A percentile compares a stretch with the other conserved stretches of the same genome.
phyloP scores from a whole-genome alignment of 92 coral and sea anemone species.

The Palythoa heliodiscus region DNA sequence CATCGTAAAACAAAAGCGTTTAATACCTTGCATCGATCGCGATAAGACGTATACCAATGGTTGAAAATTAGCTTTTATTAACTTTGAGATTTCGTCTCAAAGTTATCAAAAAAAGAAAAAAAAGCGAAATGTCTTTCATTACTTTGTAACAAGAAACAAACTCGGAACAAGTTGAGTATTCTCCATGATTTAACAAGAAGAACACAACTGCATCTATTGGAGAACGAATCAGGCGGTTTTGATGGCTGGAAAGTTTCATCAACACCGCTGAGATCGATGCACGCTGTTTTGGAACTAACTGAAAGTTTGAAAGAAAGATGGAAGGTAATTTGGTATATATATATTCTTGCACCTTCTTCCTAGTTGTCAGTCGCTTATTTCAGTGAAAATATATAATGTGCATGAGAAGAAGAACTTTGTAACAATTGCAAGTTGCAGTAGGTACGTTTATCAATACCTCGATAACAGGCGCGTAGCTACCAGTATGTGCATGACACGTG shows the following conservation, averaged over 20 bases:
- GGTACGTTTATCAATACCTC: background rate
- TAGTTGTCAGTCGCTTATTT: background rate
- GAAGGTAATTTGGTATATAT: conserved; percentile 12
- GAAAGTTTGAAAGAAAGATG: background rate
- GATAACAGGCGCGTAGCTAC: background rate
- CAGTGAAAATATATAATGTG: background rate
- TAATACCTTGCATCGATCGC: too few relatives aligned
- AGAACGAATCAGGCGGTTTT: background rate
- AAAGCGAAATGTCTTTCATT: too few relatives aligned
- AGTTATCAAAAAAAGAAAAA: too few relatives aligned
- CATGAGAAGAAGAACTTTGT: background rate
- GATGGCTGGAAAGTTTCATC: background rate
- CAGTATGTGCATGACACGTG: too few relatives aligned
- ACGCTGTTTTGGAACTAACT: background rate
- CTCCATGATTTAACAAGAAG: too few relatives aligned
- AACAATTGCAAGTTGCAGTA: too few relatives aligned
- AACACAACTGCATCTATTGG: background rate
- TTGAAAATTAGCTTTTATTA: too few relatives aligned
- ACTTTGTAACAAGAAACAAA: too few relatives aligned
- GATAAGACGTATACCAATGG: too few relatives aligned
- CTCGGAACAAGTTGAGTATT: too few relatives aligned
- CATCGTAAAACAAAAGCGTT: too few relatives aligned
- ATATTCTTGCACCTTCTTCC: background rate
- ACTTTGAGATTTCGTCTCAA: too few relatives aligned
- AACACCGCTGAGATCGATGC: background rate